A percentile compares a stretch with the other conserved stretches of the same genome.
phyloP scores from a whole-genome alignment of 2,113 vertebrate species.

The Micromys minutus region DNA sequence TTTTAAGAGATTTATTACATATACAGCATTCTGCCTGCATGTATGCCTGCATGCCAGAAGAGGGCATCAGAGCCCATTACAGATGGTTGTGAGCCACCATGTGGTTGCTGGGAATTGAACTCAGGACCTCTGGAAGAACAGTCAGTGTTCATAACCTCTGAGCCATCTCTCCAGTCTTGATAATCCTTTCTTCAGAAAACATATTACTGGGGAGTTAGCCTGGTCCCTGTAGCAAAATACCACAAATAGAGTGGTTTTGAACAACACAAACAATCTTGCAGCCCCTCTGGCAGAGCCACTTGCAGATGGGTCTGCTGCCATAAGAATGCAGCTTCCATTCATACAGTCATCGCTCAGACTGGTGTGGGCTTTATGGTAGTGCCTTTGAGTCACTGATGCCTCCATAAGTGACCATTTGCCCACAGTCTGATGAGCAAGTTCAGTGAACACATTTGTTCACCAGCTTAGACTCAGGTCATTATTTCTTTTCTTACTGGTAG shows the following conservation, averaged over 20 bases:
- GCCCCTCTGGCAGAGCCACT: neutral
- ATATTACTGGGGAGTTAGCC: neutral
- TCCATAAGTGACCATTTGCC: neutral
- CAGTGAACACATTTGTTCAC: neutral
- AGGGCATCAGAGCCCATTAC: no score
- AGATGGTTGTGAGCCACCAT: no score
- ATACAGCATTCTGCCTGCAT: no score
- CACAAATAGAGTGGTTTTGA: neutral
- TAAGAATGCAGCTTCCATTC: no score
- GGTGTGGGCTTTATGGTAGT: neutral
- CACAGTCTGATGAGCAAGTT: neutral
- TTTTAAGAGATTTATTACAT: no score
- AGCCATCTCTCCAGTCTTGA: no score
- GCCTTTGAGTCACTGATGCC: neutral
- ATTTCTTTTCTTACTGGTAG: neutral
- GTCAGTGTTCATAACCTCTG: no score
- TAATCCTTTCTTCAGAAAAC: neutral
- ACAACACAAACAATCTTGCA: neutral
- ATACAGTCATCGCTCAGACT: neutral
- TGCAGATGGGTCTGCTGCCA: neutral
- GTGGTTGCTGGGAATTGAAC: no score
- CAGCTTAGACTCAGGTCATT: neutral
- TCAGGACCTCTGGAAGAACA: no score
- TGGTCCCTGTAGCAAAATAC: neutral
- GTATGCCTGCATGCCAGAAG: no score